A percentile compares a stretch with the other conserved stretches of the same genome.
Conservation (phyloP, 2,888 invertebrate genomes). For the Julus scandinavius region DNA sequence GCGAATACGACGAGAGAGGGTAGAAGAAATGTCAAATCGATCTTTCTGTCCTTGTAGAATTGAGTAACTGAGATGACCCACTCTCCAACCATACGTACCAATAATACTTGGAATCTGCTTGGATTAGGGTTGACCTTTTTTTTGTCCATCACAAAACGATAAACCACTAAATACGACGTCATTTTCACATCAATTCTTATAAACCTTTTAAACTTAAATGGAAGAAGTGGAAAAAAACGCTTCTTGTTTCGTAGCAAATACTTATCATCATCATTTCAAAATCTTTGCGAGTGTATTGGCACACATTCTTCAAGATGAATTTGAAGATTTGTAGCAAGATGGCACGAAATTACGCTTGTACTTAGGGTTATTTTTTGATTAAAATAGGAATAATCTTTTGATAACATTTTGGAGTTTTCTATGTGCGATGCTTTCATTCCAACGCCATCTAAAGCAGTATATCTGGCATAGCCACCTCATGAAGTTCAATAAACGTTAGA, state of each 20-base stretch:
- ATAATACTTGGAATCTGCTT: conserved; percentile 21
- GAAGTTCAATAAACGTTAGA: not conserved
- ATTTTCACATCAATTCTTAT: conserved; percentile 1
- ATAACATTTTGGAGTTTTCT: not conserved
- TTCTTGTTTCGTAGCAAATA: no score
- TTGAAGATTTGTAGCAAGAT: not conserved
- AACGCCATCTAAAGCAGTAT: not conserved
- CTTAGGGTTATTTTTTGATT: not conserved
- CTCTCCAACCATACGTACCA: not conserved
- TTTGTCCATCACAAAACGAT: not conserved
- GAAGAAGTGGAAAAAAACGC: not conserved
- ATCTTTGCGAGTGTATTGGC: no score
- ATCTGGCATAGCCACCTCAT: not conserved
- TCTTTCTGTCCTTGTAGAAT: not conserved
- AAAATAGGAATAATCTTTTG: not conserved
- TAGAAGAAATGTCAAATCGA: not conserved
- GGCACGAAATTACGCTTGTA: not conserved
- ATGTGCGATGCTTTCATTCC: not conserved
- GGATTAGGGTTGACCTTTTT: not conserved
- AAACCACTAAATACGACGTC: not conserved
- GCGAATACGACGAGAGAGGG: not conserved
- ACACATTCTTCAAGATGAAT: not conserved
- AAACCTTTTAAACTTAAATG: not conserved
- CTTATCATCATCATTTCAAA: no score
- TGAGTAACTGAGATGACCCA: conserved; percentile 21